Percentiles rank a stretch among this genome's conserved stretches.
Evolutionary conservation across 1,140 invertebrate species (phyloP).

Genomic region (Bombus vancouverensis): DNA sequence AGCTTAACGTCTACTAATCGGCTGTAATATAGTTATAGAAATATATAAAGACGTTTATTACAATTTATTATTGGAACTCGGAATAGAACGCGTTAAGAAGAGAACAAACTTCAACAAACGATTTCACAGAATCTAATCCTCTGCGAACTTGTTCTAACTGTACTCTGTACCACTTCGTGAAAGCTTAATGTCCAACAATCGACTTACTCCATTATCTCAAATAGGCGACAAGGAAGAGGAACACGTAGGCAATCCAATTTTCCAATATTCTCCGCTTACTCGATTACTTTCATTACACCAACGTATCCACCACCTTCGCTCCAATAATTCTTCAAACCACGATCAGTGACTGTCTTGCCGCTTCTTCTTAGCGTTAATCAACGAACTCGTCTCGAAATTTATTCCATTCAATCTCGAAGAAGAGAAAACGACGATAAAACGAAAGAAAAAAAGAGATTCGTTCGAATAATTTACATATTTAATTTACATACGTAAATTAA

Average conservation of each 20-base stretch:
- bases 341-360: neutral
- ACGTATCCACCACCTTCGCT: neutral
- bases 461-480: neutral
- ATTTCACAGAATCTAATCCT: neutral
- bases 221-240: constrained; percentile 31
- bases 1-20: neutral
- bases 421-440: neutral
- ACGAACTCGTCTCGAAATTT: neutral
- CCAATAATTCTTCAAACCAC: too few relatives aligned
- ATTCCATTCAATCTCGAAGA: neutral
- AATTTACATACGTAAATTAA: constrained; percentile 11
- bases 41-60: neutral
- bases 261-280: constrained; percentile 29
- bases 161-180: neutral
- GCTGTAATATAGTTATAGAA: neutral
- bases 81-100: neutral
- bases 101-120: neutral
- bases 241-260: constrained; percentile 38
- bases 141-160: neutral
- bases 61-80: neutral
- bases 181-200: constrained; percentile 7
- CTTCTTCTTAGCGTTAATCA: neutral
- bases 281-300: constrained; percentile 25
- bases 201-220: constrained; percentile 1
- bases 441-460: too few relatives aligned